phyloP scores from a whole-genome alignment of 1,140 invertebrate genomes.

The Drosophila equinoxialis region DNA sequence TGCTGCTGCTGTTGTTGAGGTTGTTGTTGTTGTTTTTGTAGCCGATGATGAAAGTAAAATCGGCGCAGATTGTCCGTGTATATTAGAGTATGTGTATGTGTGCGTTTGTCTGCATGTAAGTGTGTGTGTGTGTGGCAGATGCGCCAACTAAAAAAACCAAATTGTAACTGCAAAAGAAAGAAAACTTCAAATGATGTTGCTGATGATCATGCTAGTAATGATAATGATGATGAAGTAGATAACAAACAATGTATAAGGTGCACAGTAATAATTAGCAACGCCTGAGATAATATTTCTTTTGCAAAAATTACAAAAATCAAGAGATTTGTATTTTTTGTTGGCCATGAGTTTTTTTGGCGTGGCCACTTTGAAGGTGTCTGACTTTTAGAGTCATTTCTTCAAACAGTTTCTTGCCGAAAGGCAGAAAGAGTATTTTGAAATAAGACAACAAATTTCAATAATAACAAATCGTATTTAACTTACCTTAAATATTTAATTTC shows the following conservation, averaged over 20 bases:
- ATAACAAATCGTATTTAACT: not conserved
- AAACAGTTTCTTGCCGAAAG: too few species aligned
- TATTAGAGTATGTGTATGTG: constrained; percentile 16
- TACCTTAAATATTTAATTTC: constrained; percentile 35
- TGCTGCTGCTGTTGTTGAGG: constrained; percentile 34
- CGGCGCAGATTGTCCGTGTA: constrained; percentile 53
- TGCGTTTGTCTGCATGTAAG: not conserved
- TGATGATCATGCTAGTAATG: constrained; percentile 13
- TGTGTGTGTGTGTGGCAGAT: constrained; percentile 41
- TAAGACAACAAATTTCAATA: too few species aligned
- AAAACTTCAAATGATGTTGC: constrained; percentile 7
- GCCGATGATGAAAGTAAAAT: constrained; percentile 76
- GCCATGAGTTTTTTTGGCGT: constrained; percentile 38
- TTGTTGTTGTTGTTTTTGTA: constrained; percentile 23
- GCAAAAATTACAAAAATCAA: constrained; percentile 36
- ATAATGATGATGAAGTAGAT: not conserved
- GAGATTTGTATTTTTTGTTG: constrained; percentile 8
- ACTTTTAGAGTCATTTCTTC: constrained; percentile 14
- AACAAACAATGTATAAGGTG: constrained; percentile 55
- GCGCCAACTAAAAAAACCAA: constrained; percentile 41
- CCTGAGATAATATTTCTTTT: constrained; percentile 72
- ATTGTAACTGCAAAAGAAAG: constrained; percentile 44
- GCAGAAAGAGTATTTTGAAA: too few species aligned
- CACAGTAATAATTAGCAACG: constrained; percentile 76
- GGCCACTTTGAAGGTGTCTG: constrained; percentile 27